Conservation (phyloP, 1,140 invertebrate genomes). For the Hycleus phaleratus region DNA sequence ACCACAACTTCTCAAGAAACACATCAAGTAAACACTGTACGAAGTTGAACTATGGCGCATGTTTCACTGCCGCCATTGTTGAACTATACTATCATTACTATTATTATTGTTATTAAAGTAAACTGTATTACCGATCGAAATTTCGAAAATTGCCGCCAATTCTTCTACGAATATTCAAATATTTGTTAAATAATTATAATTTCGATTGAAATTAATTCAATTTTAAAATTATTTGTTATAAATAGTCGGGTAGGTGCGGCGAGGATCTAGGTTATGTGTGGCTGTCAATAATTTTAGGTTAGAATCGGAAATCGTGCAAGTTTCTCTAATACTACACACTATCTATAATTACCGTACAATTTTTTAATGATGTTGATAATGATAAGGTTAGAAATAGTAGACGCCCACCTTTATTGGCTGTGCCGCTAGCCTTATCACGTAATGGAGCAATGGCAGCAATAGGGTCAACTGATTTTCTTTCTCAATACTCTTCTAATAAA, state of each 20-base stretch:
- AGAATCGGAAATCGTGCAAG: too few species aligned
- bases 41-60: constrained; percentile 38
- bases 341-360: neutral
- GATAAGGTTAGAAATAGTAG: neutral
- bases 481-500: constrained; percentile 42
- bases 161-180: neutral
- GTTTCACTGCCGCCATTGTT: constrained; percentile 38
- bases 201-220: too few species aligned
- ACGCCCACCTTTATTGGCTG: constrained; percentile 41
- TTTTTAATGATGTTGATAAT: neutral
- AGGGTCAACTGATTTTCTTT: constrained; percentile 49
- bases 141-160: neutral
- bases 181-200: too few species aligned
- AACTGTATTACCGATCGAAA: constrained; percentile 32
- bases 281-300: too few species aligned
- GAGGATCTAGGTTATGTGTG: too few species aligned
- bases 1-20: constrained; percentile 31
- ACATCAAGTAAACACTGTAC: constrained; percentile 46
- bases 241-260: too few species aligned
- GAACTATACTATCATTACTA: constrained; percentile 5
- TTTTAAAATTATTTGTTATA: too few species aligned
- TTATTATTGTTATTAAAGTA: constrained; percentile 15
- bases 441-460: constrained; percentile 33
- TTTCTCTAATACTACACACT: too few species aligned
- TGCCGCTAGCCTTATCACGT: constrained; percentile 37